These are phyloP conservation scores for Ovis canadensis DNA, from an alignment of 2,113 vertebrate genomes.

Conservation along the genomic window DNA sequence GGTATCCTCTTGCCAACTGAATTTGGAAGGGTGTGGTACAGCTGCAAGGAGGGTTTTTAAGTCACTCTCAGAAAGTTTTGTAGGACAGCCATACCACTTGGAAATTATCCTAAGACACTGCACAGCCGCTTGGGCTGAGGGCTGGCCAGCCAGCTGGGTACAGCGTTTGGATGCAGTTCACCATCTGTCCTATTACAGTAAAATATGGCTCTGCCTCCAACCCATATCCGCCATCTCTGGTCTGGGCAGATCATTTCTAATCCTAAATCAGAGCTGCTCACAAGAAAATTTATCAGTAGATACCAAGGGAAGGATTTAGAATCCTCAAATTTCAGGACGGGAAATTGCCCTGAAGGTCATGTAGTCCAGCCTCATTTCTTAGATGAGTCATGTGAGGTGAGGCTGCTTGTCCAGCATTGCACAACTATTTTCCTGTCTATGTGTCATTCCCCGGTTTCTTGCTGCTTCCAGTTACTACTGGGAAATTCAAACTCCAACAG, in stretches of 20 bases:
- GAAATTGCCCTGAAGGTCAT: neutral
- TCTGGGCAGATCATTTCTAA: neutral
- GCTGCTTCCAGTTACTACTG: neutral
- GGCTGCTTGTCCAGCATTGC: neutral
- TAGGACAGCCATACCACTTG: neutral
- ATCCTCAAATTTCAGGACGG: neutral
- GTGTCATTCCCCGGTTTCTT: neutral
- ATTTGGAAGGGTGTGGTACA: neutral
- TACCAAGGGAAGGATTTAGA: neutral
- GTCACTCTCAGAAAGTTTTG: neutral
- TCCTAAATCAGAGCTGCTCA: conserved; percentile 11
- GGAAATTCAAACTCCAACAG: neutral
- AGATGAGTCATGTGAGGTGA: neutral
- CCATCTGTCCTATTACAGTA: neutral
- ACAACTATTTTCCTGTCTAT: neutral
- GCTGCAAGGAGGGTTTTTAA: neutral
- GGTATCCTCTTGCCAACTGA: neutral
- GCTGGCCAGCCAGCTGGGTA: neutral
- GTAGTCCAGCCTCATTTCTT: neutral
- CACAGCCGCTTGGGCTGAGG: neutral
- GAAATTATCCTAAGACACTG: neutral
- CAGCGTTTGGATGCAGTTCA: neutral
- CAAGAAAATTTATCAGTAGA: neutral
- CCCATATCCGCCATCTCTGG: neutral
- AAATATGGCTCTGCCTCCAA: neutral